Evolutionary conservation across 37 sponge, comb jelly and placozoan species (phyloP), one percentile per base, ranked within the genome.

Genomic region (Geodia barretti): DNA sequence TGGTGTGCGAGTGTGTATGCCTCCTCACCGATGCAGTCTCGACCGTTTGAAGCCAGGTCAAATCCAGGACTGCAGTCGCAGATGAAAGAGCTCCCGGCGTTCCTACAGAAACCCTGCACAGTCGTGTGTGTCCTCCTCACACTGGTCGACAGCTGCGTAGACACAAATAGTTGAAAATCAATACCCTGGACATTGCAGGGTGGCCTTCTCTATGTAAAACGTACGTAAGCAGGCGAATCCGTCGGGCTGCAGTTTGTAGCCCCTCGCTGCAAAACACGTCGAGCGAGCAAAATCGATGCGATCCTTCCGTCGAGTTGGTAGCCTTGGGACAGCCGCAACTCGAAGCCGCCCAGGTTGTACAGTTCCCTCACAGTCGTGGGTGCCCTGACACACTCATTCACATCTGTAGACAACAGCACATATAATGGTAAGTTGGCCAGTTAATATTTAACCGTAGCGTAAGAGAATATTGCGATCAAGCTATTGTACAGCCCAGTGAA

Each of bases 271-370:
- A 21, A 4, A 21, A 72, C 23, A 2, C 25, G 26, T 42, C 37
- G 23, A 1, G n/a, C 14, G 39, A 72, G 21, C 25, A 5, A 72
- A 7, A 42, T 72, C 72, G 37, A 42, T 64, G 43, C 81, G 80
- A 76, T 62, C 2, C 40, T 75, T 38, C 32, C 25, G 32, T 73
- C 30, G 39, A 74, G 20, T 26, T 58, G 8, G 43, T 64, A 82
- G 35, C 82, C 82, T 64, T 7, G 4, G 1, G 2, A 67, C 43
- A 82, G 81, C 21, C 64, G 21, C 32, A 82, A 87, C 3, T 28
- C 36, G 42, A 60, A 87, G 39, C 70, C 25, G 31, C 82, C 82
- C 19, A 4, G 60, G 68, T 77, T 87, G 77, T 81, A 68, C 29
- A 26, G 43, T 32, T 28, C 81, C 82, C 25, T 82, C 60, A 30